Evolutionary conservation across 2,888 invertebrate genomes (phyloP).

Genomic region (Tenthredo livida): DNA sequence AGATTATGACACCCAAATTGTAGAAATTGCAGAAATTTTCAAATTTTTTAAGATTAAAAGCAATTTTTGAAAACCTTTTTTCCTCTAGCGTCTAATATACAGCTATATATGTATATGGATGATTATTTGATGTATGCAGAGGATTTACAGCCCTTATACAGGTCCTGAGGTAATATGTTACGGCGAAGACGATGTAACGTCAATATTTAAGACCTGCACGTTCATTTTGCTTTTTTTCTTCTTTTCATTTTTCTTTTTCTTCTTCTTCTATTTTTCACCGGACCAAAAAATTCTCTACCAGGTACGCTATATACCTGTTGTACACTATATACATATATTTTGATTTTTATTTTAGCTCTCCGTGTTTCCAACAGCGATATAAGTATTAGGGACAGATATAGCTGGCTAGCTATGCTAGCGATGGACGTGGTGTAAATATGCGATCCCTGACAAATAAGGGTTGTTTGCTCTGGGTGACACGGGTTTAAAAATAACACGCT

Average conservation of each 20-base stretch:
- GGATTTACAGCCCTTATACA: constrained; percentile 6
- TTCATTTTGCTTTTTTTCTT: neutral
- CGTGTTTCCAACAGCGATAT: neutral
- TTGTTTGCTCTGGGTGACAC: constrained; percentile 55
- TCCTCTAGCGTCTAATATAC: neutral
- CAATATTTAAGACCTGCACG: neutral
- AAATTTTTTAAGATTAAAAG: too few relatives aligned
- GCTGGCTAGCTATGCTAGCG: neutral
- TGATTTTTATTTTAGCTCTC: neutral
- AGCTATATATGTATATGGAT: neutral
- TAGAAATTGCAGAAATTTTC: too few relatives aligned
- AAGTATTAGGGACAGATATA: neutral
- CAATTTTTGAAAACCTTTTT: too few relatives aligned
- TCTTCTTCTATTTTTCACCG: neutral
- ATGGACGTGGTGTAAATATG: constrained; percentile 37
- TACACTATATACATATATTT: too few relatives aligned
- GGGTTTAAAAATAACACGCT: constrained; percentile 66
- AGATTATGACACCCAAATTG: neutral
- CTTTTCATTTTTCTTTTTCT: neutral
- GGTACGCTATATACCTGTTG: too few relatives aligned
- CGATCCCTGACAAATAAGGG: constrained; percentile 64
- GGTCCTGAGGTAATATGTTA: neutral
- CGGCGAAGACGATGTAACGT: neutral
- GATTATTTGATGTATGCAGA: neutral
- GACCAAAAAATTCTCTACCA: neutral